Conservation (phyloP, 2,113 vertebrate genomes). For the Rhea americana region DNA sequence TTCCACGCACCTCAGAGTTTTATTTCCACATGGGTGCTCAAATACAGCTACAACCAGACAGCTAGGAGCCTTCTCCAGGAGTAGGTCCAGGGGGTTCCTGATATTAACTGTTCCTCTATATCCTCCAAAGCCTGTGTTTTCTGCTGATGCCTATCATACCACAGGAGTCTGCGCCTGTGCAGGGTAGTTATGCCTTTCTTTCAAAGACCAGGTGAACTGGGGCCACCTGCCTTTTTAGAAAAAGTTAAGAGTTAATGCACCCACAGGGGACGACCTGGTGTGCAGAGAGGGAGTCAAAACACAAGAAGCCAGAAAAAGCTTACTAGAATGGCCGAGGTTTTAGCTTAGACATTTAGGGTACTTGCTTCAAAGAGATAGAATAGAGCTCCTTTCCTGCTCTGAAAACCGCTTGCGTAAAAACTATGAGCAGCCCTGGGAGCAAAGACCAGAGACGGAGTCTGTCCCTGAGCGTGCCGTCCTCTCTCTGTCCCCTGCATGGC, state of each 20-base stretch:
- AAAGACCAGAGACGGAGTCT: not conserved
- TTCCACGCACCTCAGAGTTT: not conserved
- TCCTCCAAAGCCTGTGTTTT: not conserved
- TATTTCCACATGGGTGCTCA: not conserved
- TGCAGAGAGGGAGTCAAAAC: no score
- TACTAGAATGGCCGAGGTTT: no score
- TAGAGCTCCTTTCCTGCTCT: not conserved
- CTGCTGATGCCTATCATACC: not conserved
- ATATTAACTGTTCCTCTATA: not conserved
- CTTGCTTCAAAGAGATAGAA: not conserved
- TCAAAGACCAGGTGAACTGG: not conserved
- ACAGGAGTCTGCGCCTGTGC: not conserved
- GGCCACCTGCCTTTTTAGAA: no score
- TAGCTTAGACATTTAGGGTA: not conserved
- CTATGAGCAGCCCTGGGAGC: rapidly evolving
- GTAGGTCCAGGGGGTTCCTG: not conserved
- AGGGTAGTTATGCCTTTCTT: not conserved
- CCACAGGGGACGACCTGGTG: no score
- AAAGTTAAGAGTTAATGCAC: no score
- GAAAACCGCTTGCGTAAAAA: not conserved
- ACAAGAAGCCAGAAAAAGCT: no score
- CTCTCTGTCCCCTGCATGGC: not conserved
- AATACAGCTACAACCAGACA: not conserved
- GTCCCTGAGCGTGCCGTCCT: not conserved
- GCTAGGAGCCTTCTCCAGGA: not conserved